Conservation (phyloP, 2,113 vertebrate species). For the Bothrops jararaca region DNA sequence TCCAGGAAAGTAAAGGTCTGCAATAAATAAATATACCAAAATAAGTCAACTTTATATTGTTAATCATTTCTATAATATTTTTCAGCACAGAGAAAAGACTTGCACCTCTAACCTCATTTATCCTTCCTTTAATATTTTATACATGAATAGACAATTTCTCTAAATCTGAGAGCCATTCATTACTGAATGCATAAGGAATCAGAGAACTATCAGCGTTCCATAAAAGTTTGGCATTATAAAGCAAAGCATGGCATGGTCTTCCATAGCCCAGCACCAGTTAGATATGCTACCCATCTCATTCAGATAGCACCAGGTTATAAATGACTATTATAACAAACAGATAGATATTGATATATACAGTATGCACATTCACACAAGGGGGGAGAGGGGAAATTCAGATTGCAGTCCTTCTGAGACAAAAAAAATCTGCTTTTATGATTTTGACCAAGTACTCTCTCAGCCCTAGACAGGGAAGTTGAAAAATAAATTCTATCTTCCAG, state of each 20-base stretch:
- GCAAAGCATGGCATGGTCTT: not conserved
- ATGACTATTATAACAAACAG: not conserved
- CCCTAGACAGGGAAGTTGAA: not conserved
- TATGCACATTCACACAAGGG: not conserved
- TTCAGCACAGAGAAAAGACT: not conserved
- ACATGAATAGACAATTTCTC: not conserved
- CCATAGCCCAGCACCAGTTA: not conserved
- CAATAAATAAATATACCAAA: conserved; percentile 31
- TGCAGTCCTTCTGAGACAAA: not conserved
- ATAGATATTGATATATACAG: not conserved
- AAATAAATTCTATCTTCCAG: not conserved
- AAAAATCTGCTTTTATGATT: not conserved
- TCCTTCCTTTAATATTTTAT: not conserved
- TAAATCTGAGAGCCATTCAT: not conserved
- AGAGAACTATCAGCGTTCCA: not conserved
- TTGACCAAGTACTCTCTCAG: not conserved
- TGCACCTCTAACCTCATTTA: not conserved
- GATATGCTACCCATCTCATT: not conserved
- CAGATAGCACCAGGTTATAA: not conserved
- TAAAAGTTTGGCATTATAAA: not conserved
- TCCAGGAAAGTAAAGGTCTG: conserved; percentile 45
- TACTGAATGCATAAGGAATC: not conserved
- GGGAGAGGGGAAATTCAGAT: not conserved
- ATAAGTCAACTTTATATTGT: conserved; percentile 10
- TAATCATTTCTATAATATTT: not conserved